Conservation (phyloP, 2,113 vertebrate species). For the Protobothrops flavoviridis region DNA sequence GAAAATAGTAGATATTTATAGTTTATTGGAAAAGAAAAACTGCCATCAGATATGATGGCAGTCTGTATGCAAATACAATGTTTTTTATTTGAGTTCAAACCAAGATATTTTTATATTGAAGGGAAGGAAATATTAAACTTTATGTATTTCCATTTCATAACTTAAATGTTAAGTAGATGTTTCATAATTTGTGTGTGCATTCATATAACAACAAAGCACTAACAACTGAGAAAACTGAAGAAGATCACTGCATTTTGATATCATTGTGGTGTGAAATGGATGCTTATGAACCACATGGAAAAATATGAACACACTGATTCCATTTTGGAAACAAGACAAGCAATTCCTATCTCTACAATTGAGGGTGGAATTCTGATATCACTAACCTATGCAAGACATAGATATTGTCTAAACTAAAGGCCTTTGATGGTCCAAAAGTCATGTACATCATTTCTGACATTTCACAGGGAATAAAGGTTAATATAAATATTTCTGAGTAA, state of each 20-base stretch:
- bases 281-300: not conserved
- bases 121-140: not conserved
- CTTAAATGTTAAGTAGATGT: not conserved
- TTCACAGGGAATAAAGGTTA: not conserved
- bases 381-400: not conserved
- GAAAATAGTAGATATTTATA: not conserved
- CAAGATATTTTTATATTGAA: not conserved
- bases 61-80: not conserved
- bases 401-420: not conserved
- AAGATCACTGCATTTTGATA: not conserved
- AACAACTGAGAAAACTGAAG: not conserved
- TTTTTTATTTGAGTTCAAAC: not conserved
- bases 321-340: not conserved
- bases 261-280: not conserved
- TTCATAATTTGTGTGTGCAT: not conserved
- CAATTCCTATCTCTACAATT: not conserved
- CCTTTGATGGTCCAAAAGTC: not conserved
- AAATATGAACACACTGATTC: not conserved
- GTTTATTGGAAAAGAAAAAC: not conserved
- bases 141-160: not conserved
- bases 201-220: not conserved
- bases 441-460: not conserved
- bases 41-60: not conserved
- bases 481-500: not conserved
- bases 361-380: not conserved